These are phyloP conservation scores for Cephonodes hylas DNA, from an alignment of 2,888 invertebrate species.

Conservation along the genomic window DNA sequence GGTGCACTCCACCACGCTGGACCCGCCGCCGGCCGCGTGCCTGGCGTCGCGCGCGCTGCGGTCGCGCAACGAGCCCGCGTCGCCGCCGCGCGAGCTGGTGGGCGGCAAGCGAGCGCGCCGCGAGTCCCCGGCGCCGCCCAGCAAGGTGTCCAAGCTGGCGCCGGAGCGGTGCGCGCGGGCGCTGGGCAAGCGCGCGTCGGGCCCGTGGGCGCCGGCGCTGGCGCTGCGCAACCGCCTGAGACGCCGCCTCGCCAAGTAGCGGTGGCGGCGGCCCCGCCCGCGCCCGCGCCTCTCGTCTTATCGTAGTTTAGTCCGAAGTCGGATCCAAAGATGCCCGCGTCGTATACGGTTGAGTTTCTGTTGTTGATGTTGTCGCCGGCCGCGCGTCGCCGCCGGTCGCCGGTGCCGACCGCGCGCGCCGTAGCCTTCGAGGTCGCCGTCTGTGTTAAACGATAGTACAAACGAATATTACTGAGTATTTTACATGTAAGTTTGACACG, in stretches of 20 bases:
- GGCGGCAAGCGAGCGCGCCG: conserved; percentile 28
- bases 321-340: conserved; percentile 71
- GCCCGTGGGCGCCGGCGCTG: conserved; percentile 68
- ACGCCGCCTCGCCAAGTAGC: conserved; percentile 67
- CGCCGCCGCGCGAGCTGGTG: conserved; percentile 23
- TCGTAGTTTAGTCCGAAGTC: conserved; percentile 31
- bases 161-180: conserved; percentile 44
- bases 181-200: conserved; percentile 53
- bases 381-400: conserved; percentile 23
- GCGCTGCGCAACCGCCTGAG: conserved; percentile 70
- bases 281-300: conserved; percentile 44
- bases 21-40: conserved; percentile 28
- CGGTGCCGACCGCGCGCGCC: conserved; percentile 12
- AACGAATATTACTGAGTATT: conserved; percentile 65
- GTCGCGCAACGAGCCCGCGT: conserved; percentile 46
- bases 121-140: conserved; percentile 30
- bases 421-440: conserved; percentile 28
- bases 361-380: conserved; percentile 48
- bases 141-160: conserved; percentile 35
- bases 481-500: conserved; percentile 70
- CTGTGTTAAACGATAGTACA: conserved; percentile 72
- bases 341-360: conserved; percentile 63
- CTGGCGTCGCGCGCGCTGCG: conserved; percentile 43
- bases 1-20: conserved; percentile 58
- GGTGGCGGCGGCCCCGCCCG: conserved; percentile 20